These are phyloP conservation scores for Torymus auratus DNA, from an alignment of 2,888 invertebrate species.

Conservation along the genomic window DNA sequence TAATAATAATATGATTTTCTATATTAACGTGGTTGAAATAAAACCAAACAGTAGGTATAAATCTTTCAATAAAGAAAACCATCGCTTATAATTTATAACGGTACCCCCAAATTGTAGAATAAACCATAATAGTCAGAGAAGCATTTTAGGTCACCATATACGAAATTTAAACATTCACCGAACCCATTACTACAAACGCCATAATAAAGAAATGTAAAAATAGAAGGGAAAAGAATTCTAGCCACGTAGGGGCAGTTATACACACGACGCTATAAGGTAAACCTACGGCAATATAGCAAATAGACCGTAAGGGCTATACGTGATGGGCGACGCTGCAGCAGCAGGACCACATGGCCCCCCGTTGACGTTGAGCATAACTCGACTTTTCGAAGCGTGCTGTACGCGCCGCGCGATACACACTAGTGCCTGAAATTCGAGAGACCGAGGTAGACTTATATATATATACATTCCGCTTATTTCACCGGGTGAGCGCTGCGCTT, in stretches of 20 bases:
- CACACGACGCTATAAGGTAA: neutral
- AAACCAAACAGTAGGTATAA: too few relatives aligned
- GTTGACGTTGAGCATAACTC: conserved; percentile 35
- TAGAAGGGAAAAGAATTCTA: neutral
- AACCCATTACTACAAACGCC: too few relatives aligned
- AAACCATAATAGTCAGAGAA: too few relatives aligned
- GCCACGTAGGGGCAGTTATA: neutral
- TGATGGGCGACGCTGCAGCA: too few relatives aligned
- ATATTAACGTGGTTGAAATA: too few relatives aligned
- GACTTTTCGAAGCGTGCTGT: conserved; percentile 9
- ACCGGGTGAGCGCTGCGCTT: too few relatives aligned
- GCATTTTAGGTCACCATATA: too few relatives aligned
- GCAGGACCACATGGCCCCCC: conserved; percentile 34
- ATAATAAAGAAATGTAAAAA: neutral
- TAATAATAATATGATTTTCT: too few relatives aligned
- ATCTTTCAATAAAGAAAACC: too few relatives aligned
- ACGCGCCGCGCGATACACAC: neutral
- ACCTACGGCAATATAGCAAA: neutral
- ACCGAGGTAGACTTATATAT: neutral
- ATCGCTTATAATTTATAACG: too few relatives aligned
- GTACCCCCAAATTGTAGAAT: too few relatives aligned
- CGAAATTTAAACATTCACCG: too few relatives aligned
- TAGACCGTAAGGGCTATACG: neutral
- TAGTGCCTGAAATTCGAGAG: conserved; percentile 33
- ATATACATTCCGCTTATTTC: conserved; percentile 3